Evolutionary conservation across 2,888 invertebrate genomes (phyloP).

Genomic region (Tethea ocularis): DNA sequence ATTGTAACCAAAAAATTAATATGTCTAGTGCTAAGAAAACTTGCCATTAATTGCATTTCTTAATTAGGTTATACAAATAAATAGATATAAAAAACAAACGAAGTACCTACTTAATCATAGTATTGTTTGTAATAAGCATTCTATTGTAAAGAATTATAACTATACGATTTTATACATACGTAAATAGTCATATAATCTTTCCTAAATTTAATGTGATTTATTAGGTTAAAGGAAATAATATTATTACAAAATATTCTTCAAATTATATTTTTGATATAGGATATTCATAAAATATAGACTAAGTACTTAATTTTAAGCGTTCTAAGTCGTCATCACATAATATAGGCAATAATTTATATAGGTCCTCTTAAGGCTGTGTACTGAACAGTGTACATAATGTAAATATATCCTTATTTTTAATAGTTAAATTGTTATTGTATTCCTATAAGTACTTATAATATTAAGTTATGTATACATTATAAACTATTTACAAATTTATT

Average conservation of each 20-base stretch:
- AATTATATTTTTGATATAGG: slow-evolving; percentile 9
- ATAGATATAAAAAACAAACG: not conserved
- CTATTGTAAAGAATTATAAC: not conserved
- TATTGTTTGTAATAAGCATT: not conserved
- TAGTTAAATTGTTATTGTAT: slow-evolving; percentile 7
- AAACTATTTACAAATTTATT: slow-evolving; percentile 12
- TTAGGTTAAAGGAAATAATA: slow-evolving; percentile 13
- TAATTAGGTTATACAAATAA: slow-evolving; percentile 11
- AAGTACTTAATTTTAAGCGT: slow-evolving; percentile 38
- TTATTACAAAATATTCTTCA: slow-evolving; percentile 20
- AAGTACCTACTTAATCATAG: not conserved
- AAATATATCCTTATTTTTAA: slow-evolving; percentile 57
- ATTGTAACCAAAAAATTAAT: no score
- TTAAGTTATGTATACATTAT: not conserved
- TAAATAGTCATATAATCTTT: slow-evolving; percentile 2
- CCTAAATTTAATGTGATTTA: slow-evolving; percentile 26
- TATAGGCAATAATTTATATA: slow-evolving; percentile 51
- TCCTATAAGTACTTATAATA: slow-evolving; percentile 11
- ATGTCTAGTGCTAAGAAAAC: slow-evolving; percentile 12
- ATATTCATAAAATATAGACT: slow-evolving; percentile 17
- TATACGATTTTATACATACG: not conserved
- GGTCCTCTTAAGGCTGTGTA: slow-evolving; percentile 71
- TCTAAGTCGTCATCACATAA: slow-evolving; percentile 61
- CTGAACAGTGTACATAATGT: slow-evolving; percentile 73
- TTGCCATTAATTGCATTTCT: slow-evolving; percentile 30